Conservation (phyloP, 2,797 vertebrate species). For the Pristis pectinata region DNA sequence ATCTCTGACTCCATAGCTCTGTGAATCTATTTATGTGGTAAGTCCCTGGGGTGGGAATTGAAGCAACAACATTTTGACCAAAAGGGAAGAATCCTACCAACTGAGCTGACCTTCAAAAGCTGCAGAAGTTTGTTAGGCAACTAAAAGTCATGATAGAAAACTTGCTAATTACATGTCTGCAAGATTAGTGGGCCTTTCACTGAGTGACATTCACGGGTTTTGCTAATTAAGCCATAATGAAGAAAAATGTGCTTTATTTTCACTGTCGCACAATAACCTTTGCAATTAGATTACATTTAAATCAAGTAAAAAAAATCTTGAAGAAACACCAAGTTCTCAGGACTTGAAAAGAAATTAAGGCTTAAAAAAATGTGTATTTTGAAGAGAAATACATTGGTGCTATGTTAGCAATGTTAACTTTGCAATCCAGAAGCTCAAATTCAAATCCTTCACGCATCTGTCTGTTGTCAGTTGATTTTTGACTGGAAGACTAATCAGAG, state of each 20-base stretch:
- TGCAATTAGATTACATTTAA: conserved; percentile 1
- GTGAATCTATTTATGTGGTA: too few species aligned
- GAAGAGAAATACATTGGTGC: neutral
- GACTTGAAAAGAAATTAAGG: neutral
- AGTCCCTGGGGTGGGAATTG: too few species aligned
- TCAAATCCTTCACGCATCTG: neutral
- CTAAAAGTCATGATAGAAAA: neutral
- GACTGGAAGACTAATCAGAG: neutral
- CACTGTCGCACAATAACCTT: neutral
- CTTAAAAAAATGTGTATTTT: neutral
- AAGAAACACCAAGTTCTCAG: neutral
- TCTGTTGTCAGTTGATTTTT: neutral
- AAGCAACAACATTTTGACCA: too few species aligned
- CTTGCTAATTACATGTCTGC: conserved; percentile 1
- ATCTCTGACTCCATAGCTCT: too few species aligned
- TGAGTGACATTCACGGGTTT: neutral
- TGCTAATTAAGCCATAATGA: neutral
- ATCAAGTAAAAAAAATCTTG: neutral
- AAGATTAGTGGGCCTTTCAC: neutral
- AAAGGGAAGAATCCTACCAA: too few species aligned
- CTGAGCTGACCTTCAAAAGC: too few species aligned
- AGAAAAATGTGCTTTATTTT: neutral
- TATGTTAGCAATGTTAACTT: neutral
- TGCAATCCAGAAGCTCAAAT: neutral
- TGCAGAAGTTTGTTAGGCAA: neutral